Conservation (phyloP, 1,140 invertebrate species). For the Aphaenogaster rudis region DNA sequence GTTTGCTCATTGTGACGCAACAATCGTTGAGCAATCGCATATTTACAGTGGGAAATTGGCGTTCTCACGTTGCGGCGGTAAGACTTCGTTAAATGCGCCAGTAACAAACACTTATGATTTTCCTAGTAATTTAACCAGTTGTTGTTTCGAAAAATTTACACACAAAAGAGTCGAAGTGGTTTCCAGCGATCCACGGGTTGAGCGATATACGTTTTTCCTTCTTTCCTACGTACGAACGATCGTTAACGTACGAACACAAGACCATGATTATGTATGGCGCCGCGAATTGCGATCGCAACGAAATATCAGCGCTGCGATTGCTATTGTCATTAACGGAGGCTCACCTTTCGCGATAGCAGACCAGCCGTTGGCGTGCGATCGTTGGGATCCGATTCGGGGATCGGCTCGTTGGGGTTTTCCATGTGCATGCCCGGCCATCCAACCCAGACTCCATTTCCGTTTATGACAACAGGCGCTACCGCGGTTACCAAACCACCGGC, state of each 20-base stretch:
- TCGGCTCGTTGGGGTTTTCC: slow-evolving; percentile 91
- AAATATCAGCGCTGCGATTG: neutral
- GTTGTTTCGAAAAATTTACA: neutral
- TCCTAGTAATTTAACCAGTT: neutral
- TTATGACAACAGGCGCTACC: slow-evolving; percentile 95
- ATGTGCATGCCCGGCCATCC: slow-evolving; percentile 96
- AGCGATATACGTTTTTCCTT: neutral
- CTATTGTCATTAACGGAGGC: slow-evolving; percentile 18
- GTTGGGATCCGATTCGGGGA: slow-evolving; percentile 94
- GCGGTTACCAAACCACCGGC: slow-evolving; percentile 96
- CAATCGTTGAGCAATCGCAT: neutral
- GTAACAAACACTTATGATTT: neutral
- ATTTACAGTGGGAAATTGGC: neutral
- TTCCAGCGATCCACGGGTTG: neutral
- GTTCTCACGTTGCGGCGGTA: neutral
- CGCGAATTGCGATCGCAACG: neutral
- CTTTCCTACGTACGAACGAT: neutral
- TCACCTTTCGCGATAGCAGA: slow-evolving; percentile 93
- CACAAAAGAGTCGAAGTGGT: neutral
- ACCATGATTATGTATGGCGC: neutral
- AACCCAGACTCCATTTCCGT: slow-evolving; percentile 94
- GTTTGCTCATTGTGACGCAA: neutral
- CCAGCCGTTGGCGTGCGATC: slow-evolving; percentile 95
- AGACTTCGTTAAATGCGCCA: neutral
- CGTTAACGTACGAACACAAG: neutral